These are phyloP conservation scores for Nycteola revayana DNA, from an alignment of 2,888 invertebrate species.

Conservation along the genomic window DNA sequence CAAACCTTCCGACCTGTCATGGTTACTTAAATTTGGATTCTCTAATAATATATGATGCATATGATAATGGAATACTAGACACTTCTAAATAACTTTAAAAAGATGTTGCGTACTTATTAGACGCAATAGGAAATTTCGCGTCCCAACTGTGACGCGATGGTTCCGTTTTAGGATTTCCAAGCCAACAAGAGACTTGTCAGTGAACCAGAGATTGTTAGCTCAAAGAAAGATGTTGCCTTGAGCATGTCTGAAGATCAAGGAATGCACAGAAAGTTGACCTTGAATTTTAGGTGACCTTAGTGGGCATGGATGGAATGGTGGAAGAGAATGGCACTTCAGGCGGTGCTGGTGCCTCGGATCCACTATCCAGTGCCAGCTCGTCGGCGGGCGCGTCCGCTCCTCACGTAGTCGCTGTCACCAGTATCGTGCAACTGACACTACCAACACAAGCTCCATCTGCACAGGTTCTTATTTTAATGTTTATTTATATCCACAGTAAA, in stretches of 20 bases:
- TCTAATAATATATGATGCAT: slow-evolving; percentile 66
- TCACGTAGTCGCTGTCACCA: slow-evolving; percentile 83
- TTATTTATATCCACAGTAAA: slow-evolving; percentile 17
- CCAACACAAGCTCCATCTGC: slow-evolving; percentile 84
- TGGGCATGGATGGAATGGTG: slow-evolving; percentile 95
- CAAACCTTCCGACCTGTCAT: slow-evolving; percentile 80
- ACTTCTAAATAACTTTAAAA: slow-evolving; percentile 47
- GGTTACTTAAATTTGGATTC: slow-evolving; percentile 70
- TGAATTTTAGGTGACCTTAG: slow-evolving; percentile 85
- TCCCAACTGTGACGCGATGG: slow-evolving; percentile 67
- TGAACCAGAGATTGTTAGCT: slow-evolving; percentile 38
- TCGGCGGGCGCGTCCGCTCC: slow-evolving; percentile 51
- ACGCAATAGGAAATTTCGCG: slow-evolving; percentile 73
- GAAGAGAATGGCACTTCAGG: slow-evolving; percentile 90
- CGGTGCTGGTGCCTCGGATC: slow-evolving; percentile 64
- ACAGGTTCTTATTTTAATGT: slow-evolving; percentile 79
- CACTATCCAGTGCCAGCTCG: slow-evolving; percentile 56
- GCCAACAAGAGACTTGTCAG: slow-evolving; percentile 56
- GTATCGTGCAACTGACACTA: slow-evolving; percentile 93
- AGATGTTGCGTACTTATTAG: slow-evolving; percentile 59
- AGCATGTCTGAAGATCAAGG: slow-evolving; percentile 55
- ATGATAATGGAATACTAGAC: slow-evolving; percentile 42
- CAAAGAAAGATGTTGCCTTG: slow-evolving; percentile 42
- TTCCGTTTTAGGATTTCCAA: slow-evolving; percentile 67
- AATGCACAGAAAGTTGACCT: slow-evolving; percentile 76